phyloP scores from a whole-genome alignment of 1,140 invertebrate species.

The Cherax destructor region DNA sequence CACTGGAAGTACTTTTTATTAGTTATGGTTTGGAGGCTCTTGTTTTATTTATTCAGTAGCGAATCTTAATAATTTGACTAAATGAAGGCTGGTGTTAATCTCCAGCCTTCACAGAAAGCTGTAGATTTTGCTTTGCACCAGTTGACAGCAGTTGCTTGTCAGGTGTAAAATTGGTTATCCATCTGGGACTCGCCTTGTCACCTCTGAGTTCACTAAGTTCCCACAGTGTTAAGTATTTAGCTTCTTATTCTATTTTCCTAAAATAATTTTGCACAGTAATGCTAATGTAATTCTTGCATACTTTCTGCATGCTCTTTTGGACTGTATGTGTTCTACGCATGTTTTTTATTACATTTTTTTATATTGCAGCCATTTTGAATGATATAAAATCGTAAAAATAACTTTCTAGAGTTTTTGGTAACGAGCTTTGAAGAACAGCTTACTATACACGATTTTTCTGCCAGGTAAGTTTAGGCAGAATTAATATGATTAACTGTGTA shows the following conservation, averaged over 20 bases:
- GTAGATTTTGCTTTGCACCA: background rate
- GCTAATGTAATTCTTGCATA: background rate
- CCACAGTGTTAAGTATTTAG: background rate
- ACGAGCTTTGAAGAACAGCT: too few species aligned
- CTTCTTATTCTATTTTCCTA: background rate
- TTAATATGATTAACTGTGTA: too few species aligned
- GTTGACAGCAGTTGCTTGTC: background rate
- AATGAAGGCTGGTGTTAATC: constrained; percentile 4
- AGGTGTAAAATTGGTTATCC: background rate
- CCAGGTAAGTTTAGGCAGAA: too few species aligned
- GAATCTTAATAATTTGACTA: background rate
- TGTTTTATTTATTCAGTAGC: background rate
- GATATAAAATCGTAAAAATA: too few species aligned
- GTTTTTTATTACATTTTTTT: too few species aligned
- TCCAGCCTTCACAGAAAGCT: constrained; percentile 2
- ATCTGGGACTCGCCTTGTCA: constrained; percentile 14
- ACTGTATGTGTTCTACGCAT: background rate
- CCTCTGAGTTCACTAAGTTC: constrained; percentile 1
- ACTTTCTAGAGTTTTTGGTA: too few species aligned
- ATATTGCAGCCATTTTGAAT: too few species aligned
- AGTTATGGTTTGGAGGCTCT: background rate
- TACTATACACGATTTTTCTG: too few species aligned
- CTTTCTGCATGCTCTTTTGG: background rate
- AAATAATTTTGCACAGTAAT: background rate
- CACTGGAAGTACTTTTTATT: background rate